Evolutionary conservation across 2,113 vertebrate species (phyloP), one percentile per base, ranked within the genome.

Genomic region (Phyllopteryx taeniolatus): DNA sequence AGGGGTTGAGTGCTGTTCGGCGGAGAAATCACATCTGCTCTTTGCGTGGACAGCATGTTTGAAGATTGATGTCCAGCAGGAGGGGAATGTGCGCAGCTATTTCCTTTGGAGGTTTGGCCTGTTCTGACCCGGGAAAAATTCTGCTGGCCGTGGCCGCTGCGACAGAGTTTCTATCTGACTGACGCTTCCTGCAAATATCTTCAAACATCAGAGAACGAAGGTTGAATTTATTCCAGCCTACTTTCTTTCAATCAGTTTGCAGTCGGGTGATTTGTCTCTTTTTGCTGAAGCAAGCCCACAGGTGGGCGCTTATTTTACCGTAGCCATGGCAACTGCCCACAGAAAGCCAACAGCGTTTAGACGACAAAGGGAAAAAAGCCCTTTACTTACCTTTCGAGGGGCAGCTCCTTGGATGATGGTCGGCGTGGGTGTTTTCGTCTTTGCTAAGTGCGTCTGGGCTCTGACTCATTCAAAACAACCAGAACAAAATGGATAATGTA

Each of bases 261-360:
- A 78, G 80, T 83, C 83, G 78, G 80, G 75, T 81, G 82, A 78
- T 88, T 82, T 82, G 80, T 84, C 71, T 79, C 76, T 68, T 69
- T 79, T 68, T 64, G 27, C 19, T 74, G 80, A 88, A 72, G 84
- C 62, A n/a, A 78, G 74, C 78, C 88, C 78, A 91, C 90, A 91
- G 90, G 90, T 91, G 88, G 88, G 84, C 75, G 77, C 84, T 89
- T 85, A 86, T 82, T 88, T 87, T 86, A 63, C 61, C 0, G 87
- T 89, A 80, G 75, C 79, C 85, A 90, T 90, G 85, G 85, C 81
- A 90, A 90, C 90, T 84, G 85, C 65, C 83, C 81, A 85, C 73
- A 22, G 74, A 86, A 83, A 85, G 71, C 75, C 53, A 67, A 49
- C 78, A 79, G 83, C 75, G 79, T 80, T 79, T 80, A 74, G 64